Conservation (phyloP, 2,113 vertebrate species). For the Microcebus griseorufus region DNA sequence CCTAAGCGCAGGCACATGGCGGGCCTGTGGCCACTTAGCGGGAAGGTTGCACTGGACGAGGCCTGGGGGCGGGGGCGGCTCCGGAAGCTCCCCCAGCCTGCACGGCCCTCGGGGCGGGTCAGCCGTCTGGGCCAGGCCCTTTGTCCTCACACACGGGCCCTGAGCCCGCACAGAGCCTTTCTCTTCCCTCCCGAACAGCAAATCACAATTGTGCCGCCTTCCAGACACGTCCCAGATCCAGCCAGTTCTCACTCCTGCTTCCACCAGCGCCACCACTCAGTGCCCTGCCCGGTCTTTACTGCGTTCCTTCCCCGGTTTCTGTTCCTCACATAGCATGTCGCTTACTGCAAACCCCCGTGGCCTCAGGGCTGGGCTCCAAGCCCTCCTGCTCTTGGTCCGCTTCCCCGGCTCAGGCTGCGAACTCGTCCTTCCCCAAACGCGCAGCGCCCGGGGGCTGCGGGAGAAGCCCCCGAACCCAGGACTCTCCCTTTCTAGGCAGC, state of each 20-base stretch:
- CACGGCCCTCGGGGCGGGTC: too few species aligned
- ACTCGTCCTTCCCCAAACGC: too few species aligned
- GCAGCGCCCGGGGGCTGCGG: too few species aligned
- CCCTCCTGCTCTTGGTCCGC: not conserved
- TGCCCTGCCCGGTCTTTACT: not conserved
- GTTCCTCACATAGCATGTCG: not conserved
- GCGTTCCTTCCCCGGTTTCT: not conserved
- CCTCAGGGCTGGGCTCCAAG: too few species aligned
- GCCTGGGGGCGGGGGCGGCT: too few species aligned
- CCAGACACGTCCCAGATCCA: not conserved
- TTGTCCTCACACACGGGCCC: not conserved
- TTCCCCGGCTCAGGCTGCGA: too few species aligned
- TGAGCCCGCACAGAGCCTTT: rapidly evolving
- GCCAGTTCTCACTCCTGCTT: not conserved
- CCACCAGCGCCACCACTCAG: too few species aligned
- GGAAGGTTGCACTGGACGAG: not conserved
- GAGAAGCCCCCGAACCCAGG: not conserved
- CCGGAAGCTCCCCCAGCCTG: too few species aligned
- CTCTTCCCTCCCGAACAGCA: too few species aligned
- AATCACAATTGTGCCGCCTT: not conserved
- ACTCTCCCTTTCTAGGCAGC: not conserved
- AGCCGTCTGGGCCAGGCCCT: not conserved
- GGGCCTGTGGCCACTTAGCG: not conserved
- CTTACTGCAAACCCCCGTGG: not conserved
- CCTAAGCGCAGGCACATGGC: not conserved